A percentile compares a stretch with the other conserved stretches of the same genome.
Evolutionary conservation across 2,888 invertebrate genomes (phyloP).

Genomic region (Microctonus aethiopoides): DNA sequence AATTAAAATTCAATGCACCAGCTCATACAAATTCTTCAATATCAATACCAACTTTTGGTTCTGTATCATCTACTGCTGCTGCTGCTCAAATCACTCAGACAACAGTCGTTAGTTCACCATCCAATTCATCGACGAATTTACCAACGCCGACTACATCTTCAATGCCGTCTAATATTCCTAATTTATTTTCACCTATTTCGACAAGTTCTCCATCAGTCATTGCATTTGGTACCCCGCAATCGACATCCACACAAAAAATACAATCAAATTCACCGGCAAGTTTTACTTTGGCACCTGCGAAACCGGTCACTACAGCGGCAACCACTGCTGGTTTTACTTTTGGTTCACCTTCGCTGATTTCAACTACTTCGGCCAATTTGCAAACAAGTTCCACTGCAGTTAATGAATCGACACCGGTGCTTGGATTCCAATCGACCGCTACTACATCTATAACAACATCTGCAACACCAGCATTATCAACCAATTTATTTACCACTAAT

Average conservation of each 20-base stretch:
- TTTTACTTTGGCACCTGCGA: conserved; percentile 17
- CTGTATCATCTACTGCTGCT: neutral
- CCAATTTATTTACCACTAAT: neutral
- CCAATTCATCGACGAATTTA: neutral
- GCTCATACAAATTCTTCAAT: neutral
- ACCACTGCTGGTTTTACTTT: conserved; percentile 11
- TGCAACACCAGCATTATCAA: neutral
- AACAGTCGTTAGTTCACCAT: neutral
- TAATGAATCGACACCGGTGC: neutral
- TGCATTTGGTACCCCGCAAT: conserved; percentile 31
- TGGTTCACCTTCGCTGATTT: neutral
- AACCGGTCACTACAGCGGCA: neutral
- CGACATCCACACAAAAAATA: neutral
- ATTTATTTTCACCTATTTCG: neutral
- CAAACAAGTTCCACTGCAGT: neutral
- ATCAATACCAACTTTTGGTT: neutral
- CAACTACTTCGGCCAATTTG: neutral
- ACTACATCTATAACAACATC: neutral
- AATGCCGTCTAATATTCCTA: neutral
- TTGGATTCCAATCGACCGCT: neutral
- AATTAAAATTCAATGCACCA: neutral
- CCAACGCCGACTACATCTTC: neutral
- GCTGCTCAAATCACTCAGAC: neutral
- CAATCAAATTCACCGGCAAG: neutral
- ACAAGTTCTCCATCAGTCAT: conserved; percentile 25